A percentile compares a stretch with the other conserved stretches of the same genome.
Evolutionary conservation across 2,113 vertebrate species (phyloP).

Genomic region (Erythrolamprus reginae): DNA sequence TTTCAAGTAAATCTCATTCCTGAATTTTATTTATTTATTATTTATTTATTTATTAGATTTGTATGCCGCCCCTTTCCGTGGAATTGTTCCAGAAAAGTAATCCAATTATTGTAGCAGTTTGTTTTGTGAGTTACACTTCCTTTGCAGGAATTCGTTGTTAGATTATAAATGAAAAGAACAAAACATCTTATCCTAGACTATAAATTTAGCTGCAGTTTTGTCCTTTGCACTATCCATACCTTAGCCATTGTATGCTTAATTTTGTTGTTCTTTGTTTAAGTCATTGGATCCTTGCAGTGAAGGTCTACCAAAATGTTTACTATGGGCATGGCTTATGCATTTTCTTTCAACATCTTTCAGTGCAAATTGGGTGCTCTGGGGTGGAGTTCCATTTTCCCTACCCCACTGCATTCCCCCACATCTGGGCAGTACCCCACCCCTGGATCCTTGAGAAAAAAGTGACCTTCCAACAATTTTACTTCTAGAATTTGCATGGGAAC

Average conservation of each 20-base stretch:
- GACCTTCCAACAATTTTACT: background rate
- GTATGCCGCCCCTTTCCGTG: too few species aligned
- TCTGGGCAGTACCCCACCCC: too few species aligned
- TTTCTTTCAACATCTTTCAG: too few species aligned
- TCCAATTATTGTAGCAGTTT: background rate
- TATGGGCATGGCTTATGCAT: too few species aligned
- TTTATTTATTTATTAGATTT: too few species aligned
- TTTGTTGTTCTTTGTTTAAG: background rate
- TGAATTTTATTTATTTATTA: too few species aligned
- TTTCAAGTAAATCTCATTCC: background rate
- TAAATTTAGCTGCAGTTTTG: background rate
- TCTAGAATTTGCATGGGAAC: background rate
- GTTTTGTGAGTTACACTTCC: background rate
- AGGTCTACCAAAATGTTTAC: too few species aligned
- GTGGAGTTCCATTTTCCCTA: too few species aligned
- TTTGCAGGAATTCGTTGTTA: background rate
- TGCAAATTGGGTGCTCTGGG: too few species aligned
- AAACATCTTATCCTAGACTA: background rate
- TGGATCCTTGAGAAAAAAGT: background rate
- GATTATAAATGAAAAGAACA: background rate
- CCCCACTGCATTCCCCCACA: too few species aligned
- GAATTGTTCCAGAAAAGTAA: background rate
- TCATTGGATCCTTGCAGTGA: background rate
- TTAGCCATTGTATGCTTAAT: background rate
- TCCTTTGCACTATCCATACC: background rate